Conservation (phyloP, 2,113 vertebrate genomes). For the Coryphaenoides rupestris region DNA sequence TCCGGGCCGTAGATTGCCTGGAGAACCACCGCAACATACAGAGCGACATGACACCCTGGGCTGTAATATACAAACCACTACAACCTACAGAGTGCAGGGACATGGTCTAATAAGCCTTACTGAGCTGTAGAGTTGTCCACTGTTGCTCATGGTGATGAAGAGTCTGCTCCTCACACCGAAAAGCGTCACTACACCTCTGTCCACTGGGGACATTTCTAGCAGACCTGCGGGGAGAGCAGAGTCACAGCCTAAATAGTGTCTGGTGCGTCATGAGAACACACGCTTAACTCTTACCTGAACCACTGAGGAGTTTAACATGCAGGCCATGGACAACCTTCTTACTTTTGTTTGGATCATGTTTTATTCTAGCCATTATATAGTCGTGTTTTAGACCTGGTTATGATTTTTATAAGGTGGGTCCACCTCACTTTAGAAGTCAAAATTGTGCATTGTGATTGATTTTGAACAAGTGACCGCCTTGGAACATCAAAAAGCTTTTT, state of each 20-base stretch:
- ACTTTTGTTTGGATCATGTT: not conserved
- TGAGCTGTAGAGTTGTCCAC: constrained; percentile 92
- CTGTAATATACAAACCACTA: not conserved
- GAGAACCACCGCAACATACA: constrained; percentile 34
- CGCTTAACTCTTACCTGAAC: not conserved
- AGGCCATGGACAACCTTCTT: not conserved
- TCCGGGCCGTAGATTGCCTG: constrained; percentile 85
- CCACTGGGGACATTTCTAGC: constrained; percentile 90
- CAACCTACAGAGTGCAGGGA: not conserved
- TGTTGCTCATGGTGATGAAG: constrained; percentile 91
- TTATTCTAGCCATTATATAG: not conserved
- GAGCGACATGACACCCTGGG: not conserved
- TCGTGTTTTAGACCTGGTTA: not conserved
- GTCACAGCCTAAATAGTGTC: not conserved
- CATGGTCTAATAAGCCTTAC: constrained; percentile 80
- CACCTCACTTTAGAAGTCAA: too few species aligned
- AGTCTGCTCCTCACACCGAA: constrained; percentile 85
- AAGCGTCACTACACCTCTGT: constrained; percentile 90
- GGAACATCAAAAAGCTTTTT: too few species aligned
- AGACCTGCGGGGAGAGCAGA: constrained; percentile 72
- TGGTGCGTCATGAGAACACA: not conserved
- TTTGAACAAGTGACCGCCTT: too few species aligned
- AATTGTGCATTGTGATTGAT: too few species aligned
- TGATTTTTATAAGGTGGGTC: too few species aligned
- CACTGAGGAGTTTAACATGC: not conserved